Percentiles rank a stretch among this genome's conserved stretches.
phyloP scores from a whole-genome alignment of 2,797 vertebrate genomes.

The Sebastiscus albofasciatus region DNA sequence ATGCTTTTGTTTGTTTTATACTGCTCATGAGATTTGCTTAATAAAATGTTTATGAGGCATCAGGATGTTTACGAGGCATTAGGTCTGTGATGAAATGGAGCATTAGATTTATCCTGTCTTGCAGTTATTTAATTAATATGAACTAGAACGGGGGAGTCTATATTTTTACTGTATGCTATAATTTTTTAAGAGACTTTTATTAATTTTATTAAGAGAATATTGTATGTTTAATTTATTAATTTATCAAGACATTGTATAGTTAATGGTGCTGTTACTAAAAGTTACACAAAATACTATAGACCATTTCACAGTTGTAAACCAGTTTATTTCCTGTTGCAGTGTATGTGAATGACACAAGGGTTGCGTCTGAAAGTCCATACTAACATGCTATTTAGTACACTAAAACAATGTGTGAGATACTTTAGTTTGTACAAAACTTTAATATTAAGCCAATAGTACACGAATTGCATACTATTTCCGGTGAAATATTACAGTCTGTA shows the following conservation, averaged over 20 bases:
- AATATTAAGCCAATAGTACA: fast-evolving
- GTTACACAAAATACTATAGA: neutral
- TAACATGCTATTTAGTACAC: too few species aligned
- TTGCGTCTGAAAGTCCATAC: too few species aligned
- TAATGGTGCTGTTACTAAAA: neutral
- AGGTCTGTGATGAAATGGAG: neutral
- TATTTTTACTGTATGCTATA: neutral
- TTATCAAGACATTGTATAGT: neutral
- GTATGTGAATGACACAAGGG: too few species aligned
- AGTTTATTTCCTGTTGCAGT: too few species aligned
- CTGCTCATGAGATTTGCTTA: neutral
- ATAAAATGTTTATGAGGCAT: constrained; percentile 11
- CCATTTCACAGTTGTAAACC: too few species aligned
- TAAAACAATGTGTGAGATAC: too few species aligned
- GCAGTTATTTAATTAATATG: neutral
- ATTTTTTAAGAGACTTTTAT: too few species aligned
- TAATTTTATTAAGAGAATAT: neutral
- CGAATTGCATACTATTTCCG: fast-evolving
- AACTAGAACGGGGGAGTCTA: neutral
- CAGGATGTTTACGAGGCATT: constrained; percentile 10
- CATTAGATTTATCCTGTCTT: neutral
- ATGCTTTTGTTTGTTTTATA: constrained; percentile 1
- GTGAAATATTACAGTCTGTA: too few species aligned
- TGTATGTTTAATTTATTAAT: neutral
- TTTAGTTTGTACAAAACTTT: too few species aligned